Percentiles rank a stretch among this genome's conserved stretches.
phyloP scores from a whole-genome alignment of 2,797 vertebrate genomes.

The Channallabes apus region DNA sequence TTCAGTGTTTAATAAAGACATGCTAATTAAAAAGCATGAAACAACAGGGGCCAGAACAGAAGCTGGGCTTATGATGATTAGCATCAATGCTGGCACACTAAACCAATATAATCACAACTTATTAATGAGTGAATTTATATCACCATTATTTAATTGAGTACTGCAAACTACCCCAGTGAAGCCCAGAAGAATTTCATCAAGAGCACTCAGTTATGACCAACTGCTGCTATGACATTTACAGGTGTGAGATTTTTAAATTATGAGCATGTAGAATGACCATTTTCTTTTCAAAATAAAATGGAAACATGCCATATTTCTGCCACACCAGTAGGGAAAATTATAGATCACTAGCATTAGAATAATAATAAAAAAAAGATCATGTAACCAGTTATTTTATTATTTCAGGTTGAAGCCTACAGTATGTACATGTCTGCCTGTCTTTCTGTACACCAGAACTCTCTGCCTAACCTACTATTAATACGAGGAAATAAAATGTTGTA shows the following conservation, averaged over 20 bases:
- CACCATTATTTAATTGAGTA: constrained; percentile 47
- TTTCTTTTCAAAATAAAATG: neutral
- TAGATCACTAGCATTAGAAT: neutral
- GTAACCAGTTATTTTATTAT: too few species aligned
- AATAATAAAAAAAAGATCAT: too few species aligned
- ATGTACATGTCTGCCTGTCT: too few species aligned
- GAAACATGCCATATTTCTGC: neutral
- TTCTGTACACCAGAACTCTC: too few species aligned
- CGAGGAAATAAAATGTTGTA: too few species aligned
- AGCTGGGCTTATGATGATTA: constrained; percentile 37
- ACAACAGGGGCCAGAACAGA: constrained; percentile 38
- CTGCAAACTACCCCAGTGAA: constrained; percentile 29
- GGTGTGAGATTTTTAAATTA: constrained; percentile 32
- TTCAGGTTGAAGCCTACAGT: too few species aligned
- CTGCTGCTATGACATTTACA: constrained; percentile 51
- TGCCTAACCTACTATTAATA: too few species aligned
- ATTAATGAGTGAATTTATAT: constrained; percentile 29
- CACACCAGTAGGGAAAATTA: neutral
- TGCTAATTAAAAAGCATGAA: constrained; percentile 46
- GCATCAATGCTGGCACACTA: constrained; percentile 50
- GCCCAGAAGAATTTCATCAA: constrained; percentile 38
- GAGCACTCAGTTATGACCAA: constrained; percentile 44
- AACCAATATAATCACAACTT: constrained; percentile 45
- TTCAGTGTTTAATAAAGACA: constrained; percentile 8
- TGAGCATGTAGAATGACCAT: neutral